Percentiles rank a stretch among this genome's conserved stretches.
Evolutionary conservation across 2,888 invertebrate species (phyloP).

Genomic region (Acrocyrtus sp.): DNA sequence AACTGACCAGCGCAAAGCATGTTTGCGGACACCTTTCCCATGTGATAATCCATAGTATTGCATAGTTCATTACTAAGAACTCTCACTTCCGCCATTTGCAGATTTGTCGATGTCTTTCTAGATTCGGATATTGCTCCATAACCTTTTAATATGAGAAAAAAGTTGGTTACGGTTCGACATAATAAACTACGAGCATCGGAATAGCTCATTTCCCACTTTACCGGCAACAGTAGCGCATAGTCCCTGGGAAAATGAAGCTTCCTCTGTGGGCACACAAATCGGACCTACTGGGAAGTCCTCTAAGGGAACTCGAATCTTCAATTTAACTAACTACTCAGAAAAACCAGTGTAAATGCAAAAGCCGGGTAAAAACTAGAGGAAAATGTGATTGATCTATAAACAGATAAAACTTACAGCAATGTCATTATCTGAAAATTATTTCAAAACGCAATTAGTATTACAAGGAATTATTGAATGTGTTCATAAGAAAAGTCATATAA

Average conservation of each 20-base stretch:
- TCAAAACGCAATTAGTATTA: neutral
- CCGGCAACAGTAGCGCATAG: constrained; percentile 57
- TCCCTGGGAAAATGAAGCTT: constrained; percentile 48
- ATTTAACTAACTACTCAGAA: constrained; percentile 18
- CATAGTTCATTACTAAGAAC: constrained; percentile 55
- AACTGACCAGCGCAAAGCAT: constrained; percentile 60
- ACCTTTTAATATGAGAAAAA: constrained; percentile 18
- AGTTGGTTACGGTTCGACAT: neutral
- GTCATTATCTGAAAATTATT: constrained; percentile 49
- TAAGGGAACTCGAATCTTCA: constrained; percentile 18
- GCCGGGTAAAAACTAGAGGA: too few species aligned
- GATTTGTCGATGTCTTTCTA: constrained; percentile 25
- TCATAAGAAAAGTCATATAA: too few species aligned
- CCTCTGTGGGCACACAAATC: constrained; percentile 57
- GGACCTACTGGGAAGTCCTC: constrained; percentile 47
- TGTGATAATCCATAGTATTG: constrained; percentile 43
- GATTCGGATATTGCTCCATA: constrained; percentile 42
- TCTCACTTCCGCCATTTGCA: constrained; percentile 54
- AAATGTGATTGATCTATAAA: too few species aligned
- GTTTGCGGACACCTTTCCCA: constrained; percentile 51
- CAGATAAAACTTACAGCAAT: constrained; percentile 58
- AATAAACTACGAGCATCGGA: neutral
- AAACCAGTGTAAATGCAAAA: too few species aligned
- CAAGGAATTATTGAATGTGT: neutral
- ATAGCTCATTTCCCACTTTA: neutral